A percentile compares a stretch with the other conserved stretches of the same genome.
These are phyloP conservation scores for Cheumatopsyche charites DNA, from an alignment of 1,140 invertebrate genomes.

Conservation along the genomic window DNA sequence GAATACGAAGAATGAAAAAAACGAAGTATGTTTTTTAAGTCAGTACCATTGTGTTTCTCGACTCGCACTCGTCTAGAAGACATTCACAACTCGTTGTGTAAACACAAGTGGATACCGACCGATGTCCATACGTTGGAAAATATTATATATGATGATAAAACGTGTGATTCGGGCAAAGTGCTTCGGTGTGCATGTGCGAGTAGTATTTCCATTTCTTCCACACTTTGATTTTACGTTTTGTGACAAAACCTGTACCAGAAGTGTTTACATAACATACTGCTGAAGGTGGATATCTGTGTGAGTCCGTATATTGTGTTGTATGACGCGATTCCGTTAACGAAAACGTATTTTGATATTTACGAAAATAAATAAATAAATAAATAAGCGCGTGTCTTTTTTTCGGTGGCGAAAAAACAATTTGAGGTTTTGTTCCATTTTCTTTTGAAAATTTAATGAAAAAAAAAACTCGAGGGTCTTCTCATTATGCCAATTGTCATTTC, in stretches of 20 bases:
- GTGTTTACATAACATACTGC: conserved; percentile 18
- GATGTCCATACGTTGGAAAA: too few species aligned
- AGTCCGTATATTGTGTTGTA: too few species aligned
- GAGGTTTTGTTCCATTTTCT: neutral
- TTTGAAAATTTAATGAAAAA: neutral
- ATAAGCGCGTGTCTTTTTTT: neutral
- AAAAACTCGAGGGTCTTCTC: too few species aligned
- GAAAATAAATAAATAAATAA: conserved; percentile 20
- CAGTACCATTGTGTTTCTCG: too few species aligned
- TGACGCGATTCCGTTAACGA: conserved; percentile 17
- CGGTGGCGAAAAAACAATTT: neutral
- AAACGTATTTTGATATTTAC: conserved; percentile 13
- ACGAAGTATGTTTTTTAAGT: too few species aligned
- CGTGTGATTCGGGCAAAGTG: neutral
- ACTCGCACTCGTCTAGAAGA: too few species aligned
- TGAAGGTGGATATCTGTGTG: neutral
- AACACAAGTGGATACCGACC: too few species aligned
- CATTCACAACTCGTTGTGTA: too few species aligned
- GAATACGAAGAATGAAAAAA: too few species aligned
- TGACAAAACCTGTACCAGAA: conserved; percentile 13
- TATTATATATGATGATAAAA: too few species aligned
- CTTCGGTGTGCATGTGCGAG: neutral
- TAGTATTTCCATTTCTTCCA: conserved; percentile 16
- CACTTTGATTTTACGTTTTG: conserved; percentile 23
- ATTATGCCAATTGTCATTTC: too few species aligned